A percentile compares a stretch with the other conserved stretches of the same genome.
Evolutionary conservation across 2,888 invertebrate species (phyloP).

Genomic region (Deilephila porcellus): DNA sequence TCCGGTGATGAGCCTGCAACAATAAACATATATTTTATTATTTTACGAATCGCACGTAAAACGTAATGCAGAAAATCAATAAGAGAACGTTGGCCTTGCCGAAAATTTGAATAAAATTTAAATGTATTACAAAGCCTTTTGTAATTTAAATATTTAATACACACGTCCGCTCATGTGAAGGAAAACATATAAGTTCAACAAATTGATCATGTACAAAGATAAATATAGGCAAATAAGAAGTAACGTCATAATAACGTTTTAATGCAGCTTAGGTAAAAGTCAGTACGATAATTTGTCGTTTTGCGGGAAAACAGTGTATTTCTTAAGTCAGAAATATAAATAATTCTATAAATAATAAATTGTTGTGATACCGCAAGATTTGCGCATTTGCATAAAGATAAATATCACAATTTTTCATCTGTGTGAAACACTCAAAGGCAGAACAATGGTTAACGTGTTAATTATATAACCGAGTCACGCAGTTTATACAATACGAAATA

Average conservation of each 20-base stretch:
- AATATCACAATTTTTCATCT: background rate
- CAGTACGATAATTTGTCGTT: background rate
- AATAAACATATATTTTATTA: constrained; percentile 42
- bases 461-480: constrained; percentile 1
- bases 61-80: constrained; percentile 26
- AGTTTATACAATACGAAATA: constrained; percentile 12
- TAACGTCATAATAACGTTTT: background rate
- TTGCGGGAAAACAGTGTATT: background rate
- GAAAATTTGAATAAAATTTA: constrained; percentile 4
- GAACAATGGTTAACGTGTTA: constrained; percentile 9
- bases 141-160: background rate
- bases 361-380: background rate
- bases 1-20: constrained; percentile 77
- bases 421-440: constrained; percentile 20
- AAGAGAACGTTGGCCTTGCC: background rate
- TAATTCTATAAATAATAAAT: constrained; percentile 8
- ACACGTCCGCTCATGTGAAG: constrained; percentile 1
- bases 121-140: background rate
- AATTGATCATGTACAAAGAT: background rate
- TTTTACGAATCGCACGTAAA: background rate
- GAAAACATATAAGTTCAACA: background rate
- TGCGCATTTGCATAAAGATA: constrained; percentile 20
- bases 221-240: background rate
- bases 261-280: background rate
- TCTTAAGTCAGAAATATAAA: background rate